Base-by-base conservation (phyloP, 2,888 invertebrate species). In the Ectobius pallidus region DNA sequence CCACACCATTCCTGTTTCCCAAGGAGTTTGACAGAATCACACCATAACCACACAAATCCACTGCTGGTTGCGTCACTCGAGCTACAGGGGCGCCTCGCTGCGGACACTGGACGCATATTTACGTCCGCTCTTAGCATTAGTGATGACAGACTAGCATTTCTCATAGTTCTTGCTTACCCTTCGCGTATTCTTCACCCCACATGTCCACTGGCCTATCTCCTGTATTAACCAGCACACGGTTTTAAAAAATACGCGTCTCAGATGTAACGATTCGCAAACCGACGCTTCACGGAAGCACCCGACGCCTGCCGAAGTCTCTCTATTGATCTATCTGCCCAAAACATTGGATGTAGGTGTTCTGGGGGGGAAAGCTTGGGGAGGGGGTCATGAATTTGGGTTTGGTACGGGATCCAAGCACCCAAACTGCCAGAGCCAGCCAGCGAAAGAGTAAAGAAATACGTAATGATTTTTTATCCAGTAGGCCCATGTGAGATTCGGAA, bases 241-340 rank as follows among this genome's bases (percentile, higher is more conserved):
- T 65, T 65, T 44, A 65, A 65, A 65, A 65, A 65, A 27, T 65
- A 65, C 65, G 65, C 65, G 65, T 65, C 42, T 18, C 14, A 20
- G 30, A 16, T 46, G 22, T 65, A 65, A 65, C 65, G 65, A 65
- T 65, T 65, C 65, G 46, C 30, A 44, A 65, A 22, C 14, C 65
- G 65, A 65, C 16, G n/a, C n/a, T 7, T 30, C 7, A 11, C 65
- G 65, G 34, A n/a, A 7, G 1, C 25, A 25, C 3, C 42, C 65
- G 65, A 65, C 16, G n/a, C 1, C 1, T 11, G 16, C 44, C 65
- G 65, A 65, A 65, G 65, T 65, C 58, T 44, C 65, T 30, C 65
- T 65, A 65, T 65, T 65, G 65, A 65, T 65, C 65, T 65, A 65
- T 65, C 65, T 44, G 65, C 65, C 65, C 65, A 65, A 65, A 65